Evolutionary conservation across 2,888 invertebrate species (phyloP).

Genomic region (Deilephila elpenor): DNA sequence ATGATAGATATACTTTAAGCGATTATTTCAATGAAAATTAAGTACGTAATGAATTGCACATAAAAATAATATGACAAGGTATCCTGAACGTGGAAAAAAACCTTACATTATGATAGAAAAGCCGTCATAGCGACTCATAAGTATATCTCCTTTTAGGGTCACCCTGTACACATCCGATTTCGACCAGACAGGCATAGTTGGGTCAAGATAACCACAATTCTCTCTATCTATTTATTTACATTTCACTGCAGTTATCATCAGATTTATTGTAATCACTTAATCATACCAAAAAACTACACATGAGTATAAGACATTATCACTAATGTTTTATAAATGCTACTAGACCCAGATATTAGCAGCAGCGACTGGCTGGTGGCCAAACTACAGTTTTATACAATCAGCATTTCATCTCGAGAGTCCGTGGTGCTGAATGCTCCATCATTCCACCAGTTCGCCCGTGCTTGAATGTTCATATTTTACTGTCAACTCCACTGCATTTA

Average conservation of each 20-base stretch:
- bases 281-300: background rate
- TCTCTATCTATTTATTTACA: background rate
- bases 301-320: background rate
- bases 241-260: background rate
- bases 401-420: constrained; percentile 36
- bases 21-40: no score
- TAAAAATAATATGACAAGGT: no score
- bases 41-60: no score
- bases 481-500: background rate
- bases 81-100: no score
- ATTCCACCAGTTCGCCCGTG: constrained; percentile 13
- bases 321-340: background rate
- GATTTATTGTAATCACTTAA: no score
- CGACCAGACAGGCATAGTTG: no score
- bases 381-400: constrained; percentile 44
- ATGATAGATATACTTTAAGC: no score
- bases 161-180: no score
- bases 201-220: background rate
- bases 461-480: constrained; percentile 3
- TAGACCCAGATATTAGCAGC: constrained; percentile 34
- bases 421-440: constrained; percentile 39
- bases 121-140: no score
- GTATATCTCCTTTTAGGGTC: no score
- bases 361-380: constrained; percentile 41
- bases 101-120: no score